phyloP scores from a whole-genome alignment of 2,113 vertebrate species.

The Platanista minor region DNA sequence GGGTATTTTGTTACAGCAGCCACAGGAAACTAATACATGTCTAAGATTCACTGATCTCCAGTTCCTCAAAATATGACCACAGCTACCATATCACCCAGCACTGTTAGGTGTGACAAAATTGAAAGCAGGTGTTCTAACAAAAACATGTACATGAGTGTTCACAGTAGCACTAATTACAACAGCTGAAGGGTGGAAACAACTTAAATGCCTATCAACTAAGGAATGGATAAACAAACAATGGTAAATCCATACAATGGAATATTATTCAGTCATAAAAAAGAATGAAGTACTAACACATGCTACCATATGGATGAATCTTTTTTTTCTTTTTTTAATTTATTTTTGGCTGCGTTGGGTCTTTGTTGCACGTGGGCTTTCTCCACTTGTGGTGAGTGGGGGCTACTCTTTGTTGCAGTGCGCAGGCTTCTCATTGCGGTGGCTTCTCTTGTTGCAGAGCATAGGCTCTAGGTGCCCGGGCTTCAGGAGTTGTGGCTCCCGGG shows the following conservation, averaged over 20 bases:
- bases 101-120: not conserved
- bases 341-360: too few relatives aligned
- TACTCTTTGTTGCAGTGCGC: too few relatives aligned
- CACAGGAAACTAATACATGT: not conserved
- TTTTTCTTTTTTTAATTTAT: too few relatives aligned
- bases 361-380: too few relatives aligned
- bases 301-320: not conserved
- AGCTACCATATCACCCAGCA: not conserved
- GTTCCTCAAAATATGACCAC: not conserved
- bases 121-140: not conserved
- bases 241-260: not conserved
- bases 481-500: too few relatives aligned
- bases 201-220: not conserved
- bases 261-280: not conserved
- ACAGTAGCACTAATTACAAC: not conserved
- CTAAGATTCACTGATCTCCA: not conserved
- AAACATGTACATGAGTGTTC: not conserved
- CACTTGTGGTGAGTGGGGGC: too few relatives aligned
- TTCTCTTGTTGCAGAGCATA: too few relatives aligned
- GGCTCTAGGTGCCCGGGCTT: too few relatives aligned
- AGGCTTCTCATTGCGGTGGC: too few relatives aligned
- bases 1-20: not conserved
- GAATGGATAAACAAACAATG: not conserved
- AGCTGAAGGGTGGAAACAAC: not conserved
- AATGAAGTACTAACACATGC: not conserved